Evolutionary conservation across 92 coral and sea anemone species (phyloP).

Genomic region (Galaxea fascicularis): DNA sequence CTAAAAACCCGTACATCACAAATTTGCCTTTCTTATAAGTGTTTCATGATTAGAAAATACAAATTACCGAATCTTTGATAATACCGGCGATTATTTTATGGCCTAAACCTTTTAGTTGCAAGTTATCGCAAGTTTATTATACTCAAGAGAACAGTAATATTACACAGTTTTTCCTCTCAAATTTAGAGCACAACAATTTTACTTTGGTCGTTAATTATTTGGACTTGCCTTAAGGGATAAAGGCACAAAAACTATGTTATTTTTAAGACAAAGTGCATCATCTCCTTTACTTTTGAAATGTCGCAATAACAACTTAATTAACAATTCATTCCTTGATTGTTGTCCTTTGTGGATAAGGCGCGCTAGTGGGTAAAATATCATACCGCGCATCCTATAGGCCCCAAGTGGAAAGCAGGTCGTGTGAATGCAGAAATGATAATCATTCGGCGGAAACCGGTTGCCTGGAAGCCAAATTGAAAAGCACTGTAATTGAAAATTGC

Average conservation of each 20-base stretch:
- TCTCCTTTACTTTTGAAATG: slow-evolving; percentile 15
- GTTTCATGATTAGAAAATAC: background rate
- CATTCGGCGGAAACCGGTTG: background rate
- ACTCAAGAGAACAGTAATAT: background rate
- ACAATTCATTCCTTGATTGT: slow-evolving; percentile 43
- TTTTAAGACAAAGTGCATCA: slow-evolving; percentile 24
- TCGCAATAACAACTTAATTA: slow-evolving; percentile 49
- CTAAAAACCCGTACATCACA: background rate
- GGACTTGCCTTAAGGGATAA: background rate
- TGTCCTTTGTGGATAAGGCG: slow-evolving; percentile 24
- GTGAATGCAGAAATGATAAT: background rate
- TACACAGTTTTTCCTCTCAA: background rate
- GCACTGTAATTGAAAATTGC: slow-evolving; percentile 20
- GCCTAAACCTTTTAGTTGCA: background rate
- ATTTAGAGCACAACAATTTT: background rate
- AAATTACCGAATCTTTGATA: background rate
- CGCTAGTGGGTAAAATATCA: slow-evolving; percentile 33
- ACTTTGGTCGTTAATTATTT: background rate
- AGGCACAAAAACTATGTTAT: background rate
- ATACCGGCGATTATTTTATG: background rate
- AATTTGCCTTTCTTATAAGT: background rate
- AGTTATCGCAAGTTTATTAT: background rate
- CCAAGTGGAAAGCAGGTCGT: slow-evolving; percentile 20
- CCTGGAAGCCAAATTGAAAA: background rate
- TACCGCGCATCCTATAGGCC: background rate